phyloP scores from a whole-genome alignment of 1,140 invertebrate species.

The Caenorhabditis elegans region DNA sequence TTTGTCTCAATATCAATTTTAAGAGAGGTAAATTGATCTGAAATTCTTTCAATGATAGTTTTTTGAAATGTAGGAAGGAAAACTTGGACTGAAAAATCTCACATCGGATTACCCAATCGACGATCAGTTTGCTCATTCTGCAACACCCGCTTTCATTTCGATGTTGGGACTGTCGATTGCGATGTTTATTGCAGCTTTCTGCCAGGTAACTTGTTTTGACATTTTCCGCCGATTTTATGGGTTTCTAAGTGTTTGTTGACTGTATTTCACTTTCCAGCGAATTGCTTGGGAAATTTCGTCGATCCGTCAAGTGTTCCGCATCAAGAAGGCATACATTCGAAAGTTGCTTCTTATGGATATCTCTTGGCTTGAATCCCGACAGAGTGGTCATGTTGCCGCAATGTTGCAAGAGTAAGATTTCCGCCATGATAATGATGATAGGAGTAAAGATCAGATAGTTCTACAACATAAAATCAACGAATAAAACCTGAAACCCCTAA shows the following conservation, averaged over 20 bases:
- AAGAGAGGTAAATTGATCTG: slow-evolving; percentile 44
- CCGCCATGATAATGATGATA: background rate
- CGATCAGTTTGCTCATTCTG: slow-evolving; percentile 50
- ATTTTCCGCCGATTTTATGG: background rate
- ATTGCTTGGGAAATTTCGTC: slow-evolving; percentile 59
- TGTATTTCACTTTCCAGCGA: slow-evolving; percentile 48
- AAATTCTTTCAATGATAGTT: background rate
- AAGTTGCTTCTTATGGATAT: slow-evolving; percentile 64
- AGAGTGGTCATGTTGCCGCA: slow-evolving; percentile 60
- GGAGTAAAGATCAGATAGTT: background rate
- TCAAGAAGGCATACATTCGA: slow-evolving; percentile 61
- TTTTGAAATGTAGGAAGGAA: background rate
- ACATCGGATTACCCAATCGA: slow-evolving; percentile 50
- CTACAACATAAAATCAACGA: background rate
- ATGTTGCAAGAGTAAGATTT: slow-evolving; percentile 61
- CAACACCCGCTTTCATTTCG: slow-evolving; percentile 59
- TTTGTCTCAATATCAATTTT: slow-evolving; percentile 58
- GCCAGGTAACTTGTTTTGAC: slow-evolving; percentile 53
- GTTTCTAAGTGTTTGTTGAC: slow-evolving; percentile 26
- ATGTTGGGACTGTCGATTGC: slow-evolving; percentile 57
- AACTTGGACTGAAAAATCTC: slow-evolving; percentile 35
- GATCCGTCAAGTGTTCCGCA: slow-evolving; percentile 62
- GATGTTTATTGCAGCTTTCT: slow-evolving; percentile 62
- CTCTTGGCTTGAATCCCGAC: slow-evolving; percentile 61
- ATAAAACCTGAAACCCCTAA: slow-evolving; percentile 22